Evolutionary conservation across 2,797 vertebrate genomes (phyloP), one percentile per base, ranked within the genome.

Genomic region (Sciaenops ocellatus): DNA sequence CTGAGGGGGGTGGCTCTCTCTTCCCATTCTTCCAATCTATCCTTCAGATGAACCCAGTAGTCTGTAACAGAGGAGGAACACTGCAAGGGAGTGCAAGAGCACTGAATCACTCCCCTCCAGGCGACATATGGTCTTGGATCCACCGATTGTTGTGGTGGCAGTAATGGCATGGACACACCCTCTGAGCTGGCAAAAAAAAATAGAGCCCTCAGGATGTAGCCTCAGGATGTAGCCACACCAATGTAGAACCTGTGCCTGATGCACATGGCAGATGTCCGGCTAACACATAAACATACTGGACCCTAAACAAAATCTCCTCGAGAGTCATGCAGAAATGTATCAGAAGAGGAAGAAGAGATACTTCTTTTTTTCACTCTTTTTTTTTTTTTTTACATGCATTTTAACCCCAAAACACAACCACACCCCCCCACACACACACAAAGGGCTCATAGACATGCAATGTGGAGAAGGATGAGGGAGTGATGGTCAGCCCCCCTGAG

Each of bases 91-190:
- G 34, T 41, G n/a, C 59, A n/a, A 50, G 57, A 6, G 59, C 20
- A 8, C 18, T 48, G 38, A 11, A 61, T 61, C 59, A 41, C n/a
- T 42, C 20, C 38, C 11, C 20, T 41, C 38, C 10, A 42, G 59
- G 42, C 12, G 16, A 59, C 46, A 26, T 67, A 16, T 16, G 34
- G 65, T 47, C 22, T 30, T 68, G 64, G 52, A 55, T 38, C 9
- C 34, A 38, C 51, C n/a, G 42, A 51, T 56, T 17, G 8, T 20
- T 34, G 61, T 5, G 0, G 13, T 56, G 17, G 28, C 12, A 42
- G 30, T 22, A 59, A 67, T 46, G 64, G 50, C 50, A 26, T 51
- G 42, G 26, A 51, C 28, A 57, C 65, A 50, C 50, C 46, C 44
- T 9, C 10, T 11, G 22, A 5, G 10, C 38, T 11, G 16, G 30